Evolutionary conservation across 2,113 vertebrate genomes (phyloP).

Genomic region (Raja brachyura): DNA sequence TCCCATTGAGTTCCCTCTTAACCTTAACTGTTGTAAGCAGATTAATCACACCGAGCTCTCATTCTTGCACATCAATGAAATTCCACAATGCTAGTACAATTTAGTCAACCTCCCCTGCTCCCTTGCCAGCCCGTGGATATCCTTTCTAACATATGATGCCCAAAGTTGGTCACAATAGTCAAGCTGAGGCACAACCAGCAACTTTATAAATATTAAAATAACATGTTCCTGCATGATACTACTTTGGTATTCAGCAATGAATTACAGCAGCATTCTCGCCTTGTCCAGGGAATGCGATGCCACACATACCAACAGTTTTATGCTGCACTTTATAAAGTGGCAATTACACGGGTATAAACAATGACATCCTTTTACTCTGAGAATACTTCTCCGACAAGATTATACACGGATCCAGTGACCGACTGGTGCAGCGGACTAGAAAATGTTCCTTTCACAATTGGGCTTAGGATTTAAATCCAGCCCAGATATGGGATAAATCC

Average conservation of each 20-base stretch:
- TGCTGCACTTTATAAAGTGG: background rate
- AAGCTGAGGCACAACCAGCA: background rate
- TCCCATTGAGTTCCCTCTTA: too few species aligned
- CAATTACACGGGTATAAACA: background rate
- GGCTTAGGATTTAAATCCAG: background rate
- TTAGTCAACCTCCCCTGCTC: too few species aligned
- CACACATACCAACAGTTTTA: background rate
- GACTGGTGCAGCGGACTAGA: background rate
- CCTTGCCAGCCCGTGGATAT: too few species aligned
- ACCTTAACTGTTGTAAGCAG: too few species aligned
- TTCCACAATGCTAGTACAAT: too few species aligned
- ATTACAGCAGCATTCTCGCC: background rate
- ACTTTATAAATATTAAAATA: slow-evolving; percentile 3
- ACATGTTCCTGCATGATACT: background rate
- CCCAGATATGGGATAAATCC: background rate
- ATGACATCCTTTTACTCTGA: background rate
- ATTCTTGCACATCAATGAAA: too few species aligned
- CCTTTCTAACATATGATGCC: background rate
- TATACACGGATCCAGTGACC: background rate
- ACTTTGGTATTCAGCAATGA: background rate
- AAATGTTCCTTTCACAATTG: background rate
- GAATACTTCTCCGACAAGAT: background rate
- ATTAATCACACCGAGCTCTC: too few species aligned
- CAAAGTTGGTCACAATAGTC: background rate
- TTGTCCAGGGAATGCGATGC: background rate